Base-by-base conservation (phyloP, 2,797 vertebrate genomes). In the Triplophysa bombifrons region DNA sequence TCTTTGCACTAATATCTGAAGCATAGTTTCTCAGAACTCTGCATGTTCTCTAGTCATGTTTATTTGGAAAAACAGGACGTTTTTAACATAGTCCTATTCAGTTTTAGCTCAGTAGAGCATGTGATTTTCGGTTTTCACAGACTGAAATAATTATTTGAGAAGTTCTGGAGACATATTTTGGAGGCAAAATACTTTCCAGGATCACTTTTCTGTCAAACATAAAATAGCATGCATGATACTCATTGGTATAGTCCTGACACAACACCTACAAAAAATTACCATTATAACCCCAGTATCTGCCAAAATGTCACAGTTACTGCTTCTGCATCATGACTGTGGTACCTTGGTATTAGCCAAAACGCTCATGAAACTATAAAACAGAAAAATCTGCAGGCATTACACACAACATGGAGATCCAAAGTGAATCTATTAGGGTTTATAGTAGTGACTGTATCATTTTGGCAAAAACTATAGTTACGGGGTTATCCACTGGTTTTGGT, bases 1-100 rank as follows among this genome's bases (percentile, higher is more conserved):
- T 83, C 3, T 48, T 55, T 78, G 70, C 53, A 74, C 76, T 80
- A 84, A 82, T 69, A 77, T 58, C 74, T 84, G 80, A 78, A 76
- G 60, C 25, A 4, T 20, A 48, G 46, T 25, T 80, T 71, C 76
- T 64, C 30, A 63, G 58, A 78, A 71, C 56, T 78, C 50, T 56
- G 46, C 16, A 8, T 25, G 64, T 56, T 73, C 77, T 20, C 50
- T 61, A n/a, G n/a, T 48, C 5, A 44, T 81, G 72, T 74, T 75
- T 72, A 77, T 82, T 77, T 66, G 80, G 58, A 72, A 56, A 67
- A 82, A 48, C 80, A 71, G 66, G 53, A 76, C 58, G 61, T 78
- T 55, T 72, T 82, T 53, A 16, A 58, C 51, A 30, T 27, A 22
- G 25, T 1, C 25, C 25, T 51, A 50, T 67, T 48, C 69, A 50